Evolutionary conservation across 2,888 invertebrate genomes (phyloP).

Genomic region (Leptinotarsa tumamoca): DNA sequence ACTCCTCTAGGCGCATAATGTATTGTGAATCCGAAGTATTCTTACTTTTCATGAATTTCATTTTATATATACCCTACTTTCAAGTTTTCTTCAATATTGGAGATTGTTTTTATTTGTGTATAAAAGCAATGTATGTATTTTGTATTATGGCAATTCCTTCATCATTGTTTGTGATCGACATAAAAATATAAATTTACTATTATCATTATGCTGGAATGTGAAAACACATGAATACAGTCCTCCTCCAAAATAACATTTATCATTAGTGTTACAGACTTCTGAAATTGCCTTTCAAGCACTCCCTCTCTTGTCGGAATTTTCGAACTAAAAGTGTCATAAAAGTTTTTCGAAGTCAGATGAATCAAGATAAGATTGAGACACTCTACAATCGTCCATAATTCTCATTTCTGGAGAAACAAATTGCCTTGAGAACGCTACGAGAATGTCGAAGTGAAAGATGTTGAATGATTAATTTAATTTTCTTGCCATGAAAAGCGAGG

Average conservation of each 20-base stretch:
- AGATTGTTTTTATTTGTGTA: too few relatives aligned
- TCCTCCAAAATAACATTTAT: neutral
- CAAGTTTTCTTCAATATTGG: too few relatives aligned
- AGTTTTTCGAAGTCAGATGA: neutral
- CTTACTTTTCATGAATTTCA: too few relatives aligned
- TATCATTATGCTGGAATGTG: too few relatives aligned
- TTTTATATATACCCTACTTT: too few relatives aligned
- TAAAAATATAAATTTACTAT: too few relatives aligned
- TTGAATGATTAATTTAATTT: neutral
- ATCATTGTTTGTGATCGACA: too few relatives aligned
- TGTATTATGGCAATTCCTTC: too few relatives aligned
- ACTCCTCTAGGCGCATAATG: too few relatives aligned
- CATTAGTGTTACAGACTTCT: conserved; percentile 1
- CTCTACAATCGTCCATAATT: neutral
- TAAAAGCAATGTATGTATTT: too few relatives aligned
- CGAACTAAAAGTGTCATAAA: neutral
- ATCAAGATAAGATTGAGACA: conserved; percentile 6
- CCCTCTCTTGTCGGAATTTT: neutral
- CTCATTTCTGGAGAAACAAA: neutral
- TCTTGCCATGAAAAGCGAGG: neutral
- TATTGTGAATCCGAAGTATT: too few relatives aligned
- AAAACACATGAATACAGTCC: neutral
- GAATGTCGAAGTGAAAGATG: neutral
- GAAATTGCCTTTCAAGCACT: neutral
- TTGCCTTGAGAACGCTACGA: neutral